Evolutionary conservation across 2,888 invertebrate genomes (phyloP).

Genomic region (Drosophila fungiperda): DNA sequence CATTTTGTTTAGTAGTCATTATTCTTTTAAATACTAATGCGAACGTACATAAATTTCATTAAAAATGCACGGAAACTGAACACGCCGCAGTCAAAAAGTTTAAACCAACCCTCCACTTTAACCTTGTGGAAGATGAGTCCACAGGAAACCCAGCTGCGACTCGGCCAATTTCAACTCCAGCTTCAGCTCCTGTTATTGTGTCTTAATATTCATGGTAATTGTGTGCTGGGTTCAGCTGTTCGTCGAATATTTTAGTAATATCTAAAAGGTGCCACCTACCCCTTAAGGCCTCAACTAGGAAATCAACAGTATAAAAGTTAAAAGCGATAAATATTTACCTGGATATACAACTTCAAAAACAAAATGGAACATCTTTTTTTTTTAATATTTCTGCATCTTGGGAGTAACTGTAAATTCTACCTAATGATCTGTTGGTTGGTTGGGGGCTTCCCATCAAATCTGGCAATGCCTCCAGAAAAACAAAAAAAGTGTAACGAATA

Average conservation of each 20-base stretch:
- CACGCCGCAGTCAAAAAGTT: constrained; percentile 25
- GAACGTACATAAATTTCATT: constrained; percentile 71
- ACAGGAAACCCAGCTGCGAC: constrained; percentile 56
- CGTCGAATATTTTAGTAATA: constrained; percentile 56
- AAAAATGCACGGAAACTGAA: constrained; percentile 57
- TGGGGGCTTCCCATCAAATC: constrained; percentile 25
- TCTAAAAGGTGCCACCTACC: constrained; percentile 44
- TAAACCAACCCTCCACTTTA: constrained; percentile 49
- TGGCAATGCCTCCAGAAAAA: constrained; percentile 57
- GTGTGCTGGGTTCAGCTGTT: constrained; percentile 69
- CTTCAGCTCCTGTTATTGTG: constrained; percentile 58
- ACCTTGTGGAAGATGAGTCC: constrained; percentile 46
- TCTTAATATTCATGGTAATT: constrained; percentile 75
- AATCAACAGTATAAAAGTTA: constrained; percentile 48
- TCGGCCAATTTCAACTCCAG: constrained; percentile 58
- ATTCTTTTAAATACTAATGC: constrained; percentile 57
- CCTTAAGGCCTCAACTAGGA: constrained; percentile 26
- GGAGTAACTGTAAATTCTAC: constrained; percentile 81
- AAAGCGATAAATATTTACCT: constrained; percentile 52
- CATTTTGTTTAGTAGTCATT: constrained; percentile 23
- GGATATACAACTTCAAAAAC: constrained; percentile 29
- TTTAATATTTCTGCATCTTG: constrained; percentile 52
- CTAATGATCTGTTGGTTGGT: constrained; percentile 82
- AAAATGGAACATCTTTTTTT: constrained; percentile 41
- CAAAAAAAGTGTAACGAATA: constrained; percentile 71